Conservation (phyloP, 2,797 vertebrate genomes). For the Poecilia wingei region DNA sequence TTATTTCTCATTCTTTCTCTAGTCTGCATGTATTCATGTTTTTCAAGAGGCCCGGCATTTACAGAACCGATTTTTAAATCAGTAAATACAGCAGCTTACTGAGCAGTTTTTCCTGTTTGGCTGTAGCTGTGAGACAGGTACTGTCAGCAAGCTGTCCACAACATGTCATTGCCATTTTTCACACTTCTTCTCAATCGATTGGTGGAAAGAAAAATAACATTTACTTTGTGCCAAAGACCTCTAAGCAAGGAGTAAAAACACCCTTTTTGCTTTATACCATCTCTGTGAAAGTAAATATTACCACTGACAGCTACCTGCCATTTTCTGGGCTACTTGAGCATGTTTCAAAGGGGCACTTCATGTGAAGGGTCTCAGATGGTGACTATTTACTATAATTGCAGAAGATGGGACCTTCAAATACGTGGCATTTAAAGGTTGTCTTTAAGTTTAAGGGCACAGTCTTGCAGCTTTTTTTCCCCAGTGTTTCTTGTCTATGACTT, state of each 20-base stretch:
- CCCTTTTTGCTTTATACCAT: constrained; percentile 7
- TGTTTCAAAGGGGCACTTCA: constrained; percentile 7
- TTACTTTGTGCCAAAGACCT: background rate
- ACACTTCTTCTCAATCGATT: background rate
- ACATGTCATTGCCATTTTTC: background rate
- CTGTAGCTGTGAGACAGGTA: background rate
- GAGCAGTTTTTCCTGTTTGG: background rate
- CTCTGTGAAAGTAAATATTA: constrained; percentile 1
- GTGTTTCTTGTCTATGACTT: background rate
- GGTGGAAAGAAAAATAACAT: background rate
- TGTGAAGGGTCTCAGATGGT: constrained; percentile 6
- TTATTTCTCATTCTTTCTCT: background rate
- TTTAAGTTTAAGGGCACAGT: background rate
- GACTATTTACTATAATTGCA: constrained; percentile 8
- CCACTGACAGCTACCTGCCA: constrained; percentile 6
- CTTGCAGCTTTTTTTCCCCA: background rate
- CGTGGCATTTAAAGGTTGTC: background rate
- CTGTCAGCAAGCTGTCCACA: constrained; percentile 6
- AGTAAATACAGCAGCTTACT: background rate
- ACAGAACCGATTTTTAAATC: background rate
- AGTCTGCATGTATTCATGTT: background rate
- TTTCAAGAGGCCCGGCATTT: background rate
- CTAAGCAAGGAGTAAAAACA: constrained; percentile 1
- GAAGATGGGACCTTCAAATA: background rate
- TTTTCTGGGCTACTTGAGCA: constrained; percentile 7